Conservation (phyloP, 2,113 vertebrate species). For the Oceanodroma tethys region DNA sequence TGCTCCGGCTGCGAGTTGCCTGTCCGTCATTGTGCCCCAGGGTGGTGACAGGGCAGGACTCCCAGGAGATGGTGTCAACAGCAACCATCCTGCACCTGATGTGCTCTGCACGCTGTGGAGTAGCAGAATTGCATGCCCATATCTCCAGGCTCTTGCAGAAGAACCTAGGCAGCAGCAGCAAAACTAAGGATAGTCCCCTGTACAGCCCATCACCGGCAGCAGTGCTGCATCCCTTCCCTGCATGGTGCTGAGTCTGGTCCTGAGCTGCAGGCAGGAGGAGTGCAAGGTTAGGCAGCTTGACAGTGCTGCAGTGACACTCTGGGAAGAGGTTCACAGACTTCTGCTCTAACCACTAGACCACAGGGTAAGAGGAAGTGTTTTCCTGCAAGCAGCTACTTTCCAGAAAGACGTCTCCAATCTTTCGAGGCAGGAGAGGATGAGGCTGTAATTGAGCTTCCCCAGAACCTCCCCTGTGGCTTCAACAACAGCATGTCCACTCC, state of each 20-base stretch:
- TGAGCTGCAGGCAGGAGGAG: background rate
- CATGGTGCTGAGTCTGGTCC: background rate
- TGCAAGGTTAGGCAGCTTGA: background rate
- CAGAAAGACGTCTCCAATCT: background rate
- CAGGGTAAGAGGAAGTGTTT: conserved; percentile 17
- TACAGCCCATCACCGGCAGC: background rate
- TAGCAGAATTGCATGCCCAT: background rate
- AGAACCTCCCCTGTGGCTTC: background rate
- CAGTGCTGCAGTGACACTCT: background rate
- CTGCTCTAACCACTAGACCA: conserved; percentile 11
- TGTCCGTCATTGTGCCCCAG: background rate
- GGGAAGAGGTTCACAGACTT: background rate
- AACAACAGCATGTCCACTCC: background rate
- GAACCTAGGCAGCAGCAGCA: background rate
- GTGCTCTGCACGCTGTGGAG: background rate
- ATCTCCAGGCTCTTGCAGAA: background rate
- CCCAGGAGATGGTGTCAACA: background rate
- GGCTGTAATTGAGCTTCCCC: background rate
- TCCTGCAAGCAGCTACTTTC: background rate
- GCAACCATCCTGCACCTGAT: background rate
- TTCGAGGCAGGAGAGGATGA: background rate
- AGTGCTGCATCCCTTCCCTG: background rate
- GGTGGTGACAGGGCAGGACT: background rate
- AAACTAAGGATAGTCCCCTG: background rate
- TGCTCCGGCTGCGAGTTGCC: accelerated